phyloP scores from a whole-genome alignment of 2,113 vertebrate genomes.

The Gasterosteus aculeatus region DNA sequence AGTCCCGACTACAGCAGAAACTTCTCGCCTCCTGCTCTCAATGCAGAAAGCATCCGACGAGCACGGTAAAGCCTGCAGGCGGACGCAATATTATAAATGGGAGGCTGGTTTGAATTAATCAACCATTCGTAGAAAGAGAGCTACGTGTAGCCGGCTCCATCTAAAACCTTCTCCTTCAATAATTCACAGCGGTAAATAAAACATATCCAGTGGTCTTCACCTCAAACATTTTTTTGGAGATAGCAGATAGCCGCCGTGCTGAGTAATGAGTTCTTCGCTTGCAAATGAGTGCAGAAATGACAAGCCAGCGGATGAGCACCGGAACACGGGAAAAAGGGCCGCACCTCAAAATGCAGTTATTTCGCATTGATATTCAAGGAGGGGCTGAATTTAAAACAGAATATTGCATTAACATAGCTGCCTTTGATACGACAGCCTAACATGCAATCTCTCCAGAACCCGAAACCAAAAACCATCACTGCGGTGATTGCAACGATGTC shows the following conservation, averaged over 20 bases:
- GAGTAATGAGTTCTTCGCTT: constrained; percentile 69
- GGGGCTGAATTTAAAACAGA: constrained; percentile 42
- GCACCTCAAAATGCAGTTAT: constrained; percentile 48
- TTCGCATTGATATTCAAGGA: constrained; percentile 53
- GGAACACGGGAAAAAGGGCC: constrained; percentile 20
- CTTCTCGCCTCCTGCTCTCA: constrained; percentile 18
- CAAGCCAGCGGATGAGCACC: constrained; percentile 37
- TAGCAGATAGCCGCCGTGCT: constrained; percentile 65
- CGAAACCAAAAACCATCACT: constrained; percentile 3
- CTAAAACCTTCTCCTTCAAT: constrained; percentile 72
- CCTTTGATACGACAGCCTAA: constrained; percentile 36
- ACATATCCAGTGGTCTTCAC: constrained; percentile 73
- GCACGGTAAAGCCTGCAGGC: constrained; percentile 33
- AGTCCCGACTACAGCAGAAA: constrained; percentile 12
- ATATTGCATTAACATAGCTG: constrained; percentile 48
- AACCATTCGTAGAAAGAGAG: constrained; percentile 50
- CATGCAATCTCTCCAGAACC: constrained; percentile 2
- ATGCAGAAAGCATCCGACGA: constrained; percentile 41
- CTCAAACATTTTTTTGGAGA: constrained; percentile 42
- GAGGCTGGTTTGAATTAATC: constrained; percentile 62
- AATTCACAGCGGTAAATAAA: constrained; percentile 82
- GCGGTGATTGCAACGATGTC: constrained; percentile 7
- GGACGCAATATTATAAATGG: constrained; percentile 21
- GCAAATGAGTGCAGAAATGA: constrained; percentile 49
- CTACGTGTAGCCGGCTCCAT: constrained; percentile 58